phyloP scores from a whole-genome alignment of 2,888 invertebrate species.

The Leptura quadrifasciata region DNA sequence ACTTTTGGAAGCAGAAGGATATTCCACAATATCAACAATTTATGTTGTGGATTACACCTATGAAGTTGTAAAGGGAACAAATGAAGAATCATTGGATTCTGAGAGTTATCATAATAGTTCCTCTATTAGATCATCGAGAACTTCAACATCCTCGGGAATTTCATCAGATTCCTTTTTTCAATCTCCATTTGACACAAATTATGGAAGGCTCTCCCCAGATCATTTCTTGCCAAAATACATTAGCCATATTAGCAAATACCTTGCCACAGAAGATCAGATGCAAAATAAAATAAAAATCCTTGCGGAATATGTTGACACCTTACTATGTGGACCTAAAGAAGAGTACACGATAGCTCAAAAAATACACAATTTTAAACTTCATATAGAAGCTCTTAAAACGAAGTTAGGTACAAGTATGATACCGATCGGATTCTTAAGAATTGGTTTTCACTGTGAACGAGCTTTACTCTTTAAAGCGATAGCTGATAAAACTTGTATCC shows the following conservation, averaged over 20 bases:
- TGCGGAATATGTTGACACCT: conserved; percentile 63
- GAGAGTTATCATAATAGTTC: neutral
- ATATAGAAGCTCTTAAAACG: conserved; percentile 62
- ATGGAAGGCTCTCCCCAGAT: conserved; percentile 61
- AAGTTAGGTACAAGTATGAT: conserved; percentile 74
- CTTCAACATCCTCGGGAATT: neutral
- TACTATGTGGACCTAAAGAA: conserved; percentile 64
- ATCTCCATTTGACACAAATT: conserved; percentile 52
- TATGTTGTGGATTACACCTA: conserved; percentile 67
- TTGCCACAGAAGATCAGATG: conserved; percentile 43
- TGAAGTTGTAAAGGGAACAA: conserved; percentile 45
- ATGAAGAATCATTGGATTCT: conserved; percentile 1
- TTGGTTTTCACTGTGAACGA: conserved; percentile 75
- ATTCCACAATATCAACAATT: conserved; percentile 63
- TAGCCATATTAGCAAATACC: conserved; percentile 57
- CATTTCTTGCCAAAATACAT: conserved; percentile 62
- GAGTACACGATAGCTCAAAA: conserved; percentile 58
- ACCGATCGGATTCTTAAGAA: conserved; percentile 74
- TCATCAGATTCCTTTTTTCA: neutral
- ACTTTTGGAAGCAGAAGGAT: conserved; percentile 60
- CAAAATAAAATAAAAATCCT: conserved; percentile 61
- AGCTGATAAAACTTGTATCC: conserved; percentile 75
- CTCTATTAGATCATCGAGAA: neutral
- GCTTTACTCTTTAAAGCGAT: conserved; percentile 75
- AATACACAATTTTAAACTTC: conserved; percentile 62